Evolutionary conservation across 2,797 vertebrate genomes (phyloP).

Genomic region (Thamnophis elegans): DNA sequence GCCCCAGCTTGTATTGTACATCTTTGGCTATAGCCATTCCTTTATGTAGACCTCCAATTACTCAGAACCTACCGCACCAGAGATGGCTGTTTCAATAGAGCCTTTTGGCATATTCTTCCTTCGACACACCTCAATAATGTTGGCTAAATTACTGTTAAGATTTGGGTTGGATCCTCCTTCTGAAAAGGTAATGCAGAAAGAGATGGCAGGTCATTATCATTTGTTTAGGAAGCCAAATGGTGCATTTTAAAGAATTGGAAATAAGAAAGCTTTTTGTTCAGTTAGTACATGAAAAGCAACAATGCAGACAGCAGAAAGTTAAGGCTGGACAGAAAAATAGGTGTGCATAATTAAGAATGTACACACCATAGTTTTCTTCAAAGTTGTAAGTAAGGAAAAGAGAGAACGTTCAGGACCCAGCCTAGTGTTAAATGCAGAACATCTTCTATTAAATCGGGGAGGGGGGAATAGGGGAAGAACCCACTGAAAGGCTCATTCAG

Average conservation of each 20-base stretch:
- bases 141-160: conserved; percentile 77
- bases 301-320: not conserved
- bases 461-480: not conserved
- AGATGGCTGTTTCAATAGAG: conserved; percentile 80
- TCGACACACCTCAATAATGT: conserved; percentile 82
- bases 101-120: conserved; percentile 84
- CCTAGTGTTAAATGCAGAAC: not conserved
- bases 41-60: not conserved
- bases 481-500: not conserved
- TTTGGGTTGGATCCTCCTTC: conserved; percentile 87
- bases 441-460: not conserved
- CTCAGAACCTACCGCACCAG: conserved; percentile 75
- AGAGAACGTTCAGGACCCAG: not conserved
- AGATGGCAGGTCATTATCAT: not conserved
- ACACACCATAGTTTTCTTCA: not conserved
- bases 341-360: not conserved
- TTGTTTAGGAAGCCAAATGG: not conserved
- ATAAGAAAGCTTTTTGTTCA: not conserved
- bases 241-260: not conserved
- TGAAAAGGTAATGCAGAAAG: conserved; percentile 61
- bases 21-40: not conserved
- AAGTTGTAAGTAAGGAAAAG: not conserved
- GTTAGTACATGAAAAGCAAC: not conserved
- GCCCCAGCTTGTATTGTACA: not conserved
- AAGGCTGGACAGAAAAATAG: not conserved